Percentiles rank a stretch among this genome's conserved stretches.
phyloP scores from a whole-genome alignment of 1,140 invertebrate species.

The Palaemon carinicauda region DNA sequence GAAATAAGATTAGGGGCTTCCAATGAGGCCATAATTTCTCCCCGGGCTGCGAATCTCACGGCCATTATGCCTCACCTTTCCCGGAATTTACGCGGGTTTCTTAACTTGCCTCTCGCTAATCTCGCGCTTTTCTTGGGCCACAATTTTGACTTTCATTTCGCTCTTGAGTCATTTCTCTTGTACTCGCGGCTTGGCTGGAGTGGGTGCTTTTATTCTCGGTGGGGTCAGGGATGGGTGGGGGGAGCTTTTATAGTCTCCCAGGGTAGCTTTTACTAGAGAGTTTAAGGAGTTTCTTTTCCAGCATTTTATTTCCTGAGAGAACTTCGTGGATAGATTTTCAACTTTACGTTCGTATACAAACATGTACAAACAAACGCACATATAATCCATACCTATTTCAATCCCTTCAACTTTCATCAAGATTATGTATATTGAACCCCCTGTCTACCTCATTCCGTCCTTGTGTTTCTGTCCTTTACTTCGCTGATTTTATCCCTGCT shows the following conservation, averaged over 20 bases:
- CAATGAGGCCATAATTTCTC: conserved; percentile 5
- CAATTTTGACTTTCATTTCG: neutral
- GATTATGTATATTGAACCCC: neutral
- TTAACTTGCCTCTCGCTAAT: neutral
- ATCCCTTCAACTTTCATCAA: neutral
- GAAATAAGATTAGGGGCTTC: too few species aligned
- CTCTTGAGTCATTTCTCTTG: neutral
- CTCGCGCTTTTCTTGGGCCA: neutral
- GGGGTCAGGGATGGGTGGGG: too few species aligned
- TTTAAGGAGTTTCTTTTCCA: too few species aligned
- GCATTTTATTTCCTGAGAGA: neutral
- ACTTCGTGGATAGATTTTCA: neutral
- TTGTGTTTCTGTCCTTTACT: neutral
- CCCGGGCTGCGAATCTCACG: neutral
- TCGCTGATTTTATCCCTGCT: neutral
- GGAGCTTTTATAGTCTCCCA: too few species aligned
- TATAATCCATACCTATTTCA: neutral
- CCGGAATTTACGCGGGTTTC: neutral
- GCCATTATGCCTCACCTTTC: neutral
- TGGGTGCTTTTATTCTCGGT: too few species aligned
- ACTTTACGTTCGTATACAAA: neutral
- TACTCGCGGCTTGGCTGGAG: neutral
- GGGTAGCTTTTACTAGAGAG: too few species aligned
- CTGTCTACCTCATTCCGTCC: neutral
- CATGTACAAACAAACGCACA: too few species aligned